Percentiles rank a stretch among this genome's conserved stretches.
These are phyloP conservation scores for Crotalus viridis DNA, from an alignment of 2,113 vertebrate species.

Conservation along the genomic window DNA sequence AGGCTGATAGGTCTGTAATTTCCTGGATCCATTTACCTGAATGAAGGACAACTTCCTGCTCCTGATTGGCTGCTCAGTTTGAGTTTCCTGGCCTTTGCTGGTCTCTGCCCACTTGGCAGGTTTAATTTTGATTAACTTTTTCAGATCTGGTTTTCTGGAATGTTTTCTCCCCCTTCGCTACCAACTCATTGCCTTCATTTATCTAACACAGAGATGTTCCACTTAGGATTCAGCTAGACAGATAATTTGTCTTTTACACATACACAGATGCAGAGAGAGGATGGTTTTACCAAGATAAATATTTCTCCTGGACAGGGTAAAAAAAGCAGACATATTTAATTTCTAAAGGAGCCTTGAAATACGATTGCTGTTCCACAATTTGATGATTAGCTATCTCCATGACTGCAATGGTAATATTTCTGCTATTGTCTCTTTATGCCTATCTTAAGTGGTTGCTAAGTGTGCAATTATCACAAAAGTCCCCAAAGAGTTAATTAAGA, in stretches of 20 bases:
- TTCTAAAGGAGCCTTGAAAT: background rate
- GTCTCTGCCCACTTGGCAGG: background rate
- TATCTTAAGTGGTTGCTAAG: background rate
- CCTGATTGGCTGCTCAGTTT: background rate
- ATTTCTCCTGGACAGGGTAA: conserved; percentile 6
- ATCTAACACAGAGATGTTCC: background rate
- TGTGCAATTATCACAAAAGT: background rate
- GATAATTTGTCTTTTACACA: background rate
- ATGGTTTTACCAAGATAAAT: background rate
- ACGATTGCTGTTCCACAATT: background rate
- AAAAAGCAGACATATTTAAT: background rate
- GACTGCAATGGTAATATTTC: background rate
- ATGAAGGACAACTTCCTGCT: background rate
- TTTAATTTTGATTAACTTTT: background rate
- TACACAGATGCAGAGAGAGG: background rate
- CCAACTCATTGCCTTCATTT: background rate
- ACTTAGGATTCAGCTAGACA: background rate
- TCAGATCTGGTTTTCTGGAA: background rate
- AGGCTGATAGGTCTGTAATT: too few species aligned
- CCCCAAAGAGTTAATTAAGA: background rate
- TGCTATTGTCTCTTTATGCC: background rate
- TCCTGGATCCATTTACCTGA: background rate
- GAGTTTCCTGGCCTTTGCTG: background rate
- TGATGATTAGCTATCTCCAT: background rate
- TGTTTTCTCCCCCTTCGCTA: background rate